Conservation (phyloP, 2,113 vertebrate genomes). For the Dipodomys merriami region DNA sequence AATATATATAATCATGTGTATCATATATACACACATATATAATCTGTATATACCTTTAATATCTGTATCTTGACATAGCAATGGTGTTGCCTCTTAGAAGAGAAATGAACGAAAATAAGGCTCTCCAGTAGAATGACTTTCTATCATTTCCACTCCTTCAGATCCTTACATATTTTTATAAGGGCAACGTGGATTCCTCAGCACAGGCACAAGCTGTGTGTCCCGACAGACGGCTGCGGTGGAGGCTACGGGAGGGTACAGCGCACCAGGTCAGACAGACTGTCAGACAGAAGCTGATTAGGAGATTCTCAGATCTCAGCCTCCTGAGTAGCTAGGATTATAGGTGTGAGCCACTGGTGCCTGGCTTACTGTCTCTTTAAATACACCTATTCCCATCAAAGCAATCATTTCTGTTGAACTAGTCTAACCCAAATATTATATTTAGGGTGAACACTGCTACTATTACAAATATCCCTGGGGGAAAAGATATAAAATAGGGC, state of each 20-base stretch:
- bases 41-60: no score
- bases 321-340: no score
- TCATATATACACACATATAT: no score
- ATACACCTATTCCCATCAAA: conserved; percentile 46
- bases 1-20: no score
- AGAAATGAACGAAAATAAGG: background rate
- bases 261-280: background rate
- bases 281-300: background rate
- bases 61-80: background rate
- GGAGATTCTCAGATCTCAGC: no score
- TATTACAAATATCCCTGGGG: background rate
- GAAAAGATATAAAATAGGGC: background rate
- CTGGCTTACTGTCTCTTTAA: conserved; percentile 28
- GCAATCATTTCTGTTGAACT: conserved; percentile 34
- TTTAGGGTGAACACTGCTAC: background rate
- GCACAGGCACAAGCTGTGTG: background rate
- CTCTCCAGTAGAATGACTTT: background rate
- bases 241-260: background rate
- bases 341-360: no score
- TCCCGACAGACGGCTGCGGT: background rate
- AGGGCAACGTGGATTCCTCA: background rate
- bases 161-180: background rate
- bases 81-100: background rate
- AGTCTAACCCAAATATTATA: conserved; percentile 25
- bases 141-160: conserved; percentile 1